Evolutionary conservation across 2,888 invertebrate genomes (phyloP), one percentile per base, ranked within the genome.

Genomic region (Drosophila quinaria): DNA sequence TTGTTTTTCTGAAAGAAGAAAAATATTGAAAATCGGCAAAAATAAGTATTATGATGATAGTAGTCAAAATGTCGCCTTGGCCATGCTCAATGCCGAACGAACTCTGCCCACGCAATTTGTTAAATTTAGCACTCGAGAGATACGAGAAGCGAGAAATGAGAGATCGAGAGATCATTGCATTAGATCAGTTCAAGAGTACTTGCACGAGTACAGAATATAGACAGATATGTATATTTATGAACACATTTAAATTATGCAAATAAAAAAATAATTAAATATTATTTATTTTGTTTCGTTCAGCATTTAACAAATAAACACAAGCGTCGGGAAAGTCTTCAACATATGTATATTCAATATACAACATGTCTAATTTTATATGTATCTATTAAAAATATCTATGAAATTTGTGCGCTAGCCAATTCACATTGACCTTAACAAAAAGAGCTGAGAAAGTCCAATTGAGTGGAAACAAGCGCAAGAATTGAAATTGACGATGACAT

Each of bases 91-190:
- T 84, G 82, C 68, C 80, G 66, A 84, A 67, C 41, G 55, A 55
- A 42, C 15, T 11, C 70, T 35, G 42, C 88, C 88, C 84, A 90
- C 88, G 78, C 82, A 55, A 80, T 78, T 87, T 68, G 79, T 76
- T 89, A 88, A 87, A 71, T 89, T 87, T 90, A 88, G 90, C 82
- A 74, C 59, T 65, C 66, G 70, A 70, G 52, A 68, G 63, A 75
- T 60, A 29, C 50, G 31, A 54, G 46, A 46, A 35, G 39, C 46
- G 29, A 63, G n/a, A 19, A 37, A 10, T n/a, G 47, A 66, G 37
- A 58, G 70, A 55, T 41, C 19, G 46, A 9, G 71, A 75, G n/a
- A n/a, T n/a, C n/a, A n/a, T n/a, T n/a, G n/a, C 66, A 81, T 81
- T 87, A 80, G 65, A 80, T 47, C 61, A 63, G 61, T 59, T 33